These are phyloP conservation scores for Megalonaias nervosa DNA, from an alignment of 1,140 invertebrate species.

Conservation along the genomic window DNA sequence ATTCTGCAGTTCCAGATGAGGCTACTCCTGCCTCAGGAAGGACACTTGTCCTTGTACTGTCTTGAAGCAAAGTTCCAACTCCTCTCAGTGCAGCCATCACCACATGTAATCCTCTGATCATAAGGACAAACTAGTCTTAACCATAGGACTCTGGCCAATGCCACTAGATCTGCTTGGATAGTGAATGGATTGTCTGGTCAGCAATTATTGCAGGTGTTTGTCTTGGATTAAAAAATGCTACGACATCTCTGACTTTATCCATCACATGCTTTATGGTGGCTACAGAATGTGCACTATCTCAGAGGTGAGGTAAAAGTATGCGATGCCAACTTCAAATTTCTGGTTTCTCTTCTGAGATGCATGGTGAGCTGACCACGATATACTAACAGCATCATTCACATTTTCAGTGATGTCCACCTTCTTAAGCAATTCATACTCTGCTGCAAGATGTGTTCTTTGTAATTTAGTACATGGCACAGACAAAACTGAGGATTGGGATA, in stretches of 20 bases:
- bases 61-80: constrained; percentile 19
- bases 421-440: too few relatives aligned
- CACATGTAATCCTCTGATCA: constrained; percentile 38
- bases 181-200: constrained; percentile 42
- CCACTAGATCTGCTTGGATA: constrained; percentile 50
- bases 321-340: constrained; percentile 1
- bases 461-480: too few relatives aligned
- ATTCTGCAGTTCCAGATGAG: constrained; percentile 24
- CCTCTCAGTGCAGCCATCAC: constrained; percentile 30
- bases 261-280: constrained; percentile 40
- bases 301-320: constrained; percentile 32
- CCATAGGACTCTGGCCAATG: constrained; percentile 32
- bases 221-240: constrained; percentile 31
- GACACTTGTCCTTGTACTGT: constrained; percentile 23
- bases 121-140: constrained; percentile 36
- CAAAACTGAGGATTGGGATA: too few relatives aligned
- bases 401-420: too few relatives aligned
- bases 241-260: constrained; percentile 25
- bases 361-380: constrained; percentile 2
- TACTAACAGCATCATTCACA: too few relatives aligned
- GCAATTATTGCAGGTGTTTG: constrained; percentile 37
- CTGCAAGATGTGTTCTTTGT: too few relatives aligned
- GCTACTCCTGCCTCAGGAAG: constrained; percentile 12
- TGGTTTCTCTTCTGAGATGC: constrained; percentile 10
- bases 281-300: constrained; percentile 21